These are phyloP conservation scores for Metridium senile DNA, from an alignment of 92 coral and sea anemone species.

Conservation along the genomic window DNA sequence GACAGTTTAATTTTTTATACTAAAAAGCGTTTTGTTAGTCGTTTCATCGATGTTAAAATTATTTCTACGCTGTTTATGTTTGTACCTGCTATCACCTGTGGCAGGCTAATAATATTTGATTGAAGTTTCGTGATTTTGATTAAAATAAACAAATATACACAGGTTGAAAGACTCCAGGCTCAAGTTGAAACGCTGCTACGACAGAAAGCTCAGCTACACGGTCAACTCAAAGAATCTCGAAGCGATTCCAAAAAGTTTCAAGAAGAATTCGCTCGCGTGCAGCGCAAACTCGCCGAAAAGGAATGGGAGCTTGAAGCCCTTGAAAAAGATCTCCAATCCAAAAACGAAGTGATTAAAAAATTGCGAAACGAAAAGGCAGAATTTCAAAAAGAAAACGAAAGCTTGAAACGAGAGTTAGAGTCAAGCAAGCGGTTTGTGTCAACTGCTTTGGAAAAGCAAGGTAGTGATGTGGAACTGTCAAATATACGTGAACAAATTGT, in stretches of 20 bases:
- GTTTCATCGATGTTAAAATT: not conserved
- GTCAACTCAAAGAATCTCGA: constrained; percentile 88
- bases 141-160: constrained; percentile 16
- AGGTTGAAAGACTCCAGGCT: constrained; percentile 92
- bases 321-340: constrained; percentile 76
- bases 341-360: constrained; percentile 68
- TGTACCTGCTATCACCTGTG: constrained; percentile 31
- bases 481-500: constrained; percentile 84
- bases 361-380: constrained; percentile 77
- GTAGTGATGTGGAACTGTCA: constrained; percentile 65
- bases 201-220: constrained; percentile 87
- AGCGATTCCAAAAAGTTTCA: constrained; percentile 82
- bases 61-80: not conserved
- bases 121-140: not conserved
- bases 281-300: constrained; percentile 90
- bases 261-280: constrained; percentile 80
- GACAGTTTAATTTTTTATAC: too few relatives aligned
- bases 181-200: constrained; percentile 91
- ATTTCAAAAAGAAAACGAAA: constrained; percentile 74
- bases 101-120: constrained; percentile 12
- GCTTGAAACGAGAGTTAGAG: constrained; percentile 80
- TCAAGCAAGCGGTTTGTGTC: constrained; percentile 82
- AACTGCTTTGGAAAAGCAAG: constrained; percentile 48
- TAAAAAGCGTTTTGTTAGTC: not conserved
- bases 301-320: constrained; percentile 89